phyloP scores from a whole-genome alignment of 2,797 vertebrate species.

The Xenentodon cancila region DNA sequence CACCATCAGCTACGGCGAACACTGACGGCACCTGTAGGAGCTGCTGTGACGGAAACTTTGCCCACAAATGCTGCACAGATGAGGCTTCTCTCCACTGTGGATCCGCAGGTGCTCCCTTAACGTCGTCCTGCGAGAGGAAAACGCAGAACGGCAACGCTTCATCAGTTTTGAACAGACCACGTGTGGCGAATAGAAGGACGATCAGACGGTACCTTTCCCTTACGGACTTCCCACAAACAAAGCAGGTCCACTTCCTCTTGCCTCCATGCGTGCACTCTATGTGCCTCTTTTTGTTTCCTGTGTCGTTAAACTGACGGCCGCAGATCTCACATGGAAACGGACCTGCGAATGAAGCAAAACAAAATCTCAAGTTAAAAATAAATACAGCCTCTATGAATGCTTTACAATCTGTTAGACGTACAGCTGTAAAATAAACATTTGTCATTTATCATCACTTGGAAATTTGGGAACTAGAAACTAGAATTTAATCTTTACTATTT shows the following conservation, averaged over 20 bases:
- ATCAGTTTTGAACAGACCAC: background rate
- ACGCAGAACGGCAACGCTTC: no score
- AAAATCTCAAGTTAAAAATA: background rate
- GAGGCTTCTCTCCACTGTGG: constrained; percentile 98
- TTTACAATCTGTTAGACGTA: no score
- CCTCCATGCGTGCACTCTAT: constrained; percentile 98
- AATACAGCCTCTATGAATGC: background rate
- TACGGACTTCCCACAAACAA: constrained; percentile 96
- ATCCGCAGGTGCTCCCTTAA: constrained; percentile 96
- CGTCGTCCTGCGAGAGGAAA: constrained; percentile 85
- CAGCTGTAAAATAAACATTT: no score
- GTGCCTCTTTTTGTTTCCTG: constrained; percentile 95
- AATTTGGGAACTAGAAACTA: no score
- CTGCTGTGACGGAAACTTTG: constrained; percentile 98
- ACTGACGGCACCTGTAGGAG: constrained; percentile 90
- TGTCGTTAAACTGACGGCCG: constrained; percentile 98
- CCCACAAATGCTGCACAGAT: constrained; percentile 97
- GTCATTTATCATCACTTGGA: no score
- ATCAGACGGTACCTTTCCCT: constrained; percentile 88
- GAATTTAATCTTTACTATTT: no score
- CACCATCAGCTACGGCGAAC: background rate
- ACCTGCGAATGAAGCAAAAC: constrained; percentile 74
- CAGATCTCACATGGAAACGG: constrained; percentile 98
- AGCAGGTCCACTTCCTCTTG: constrained; percentile 97
- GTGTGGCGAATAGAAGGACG: no score